Evolutionary conservation across 30 jellyfish, hydroid and myxozoan genomes (phyloP).

Genomic region (Aurelia aurita complex sp. Pacific): DNA sequence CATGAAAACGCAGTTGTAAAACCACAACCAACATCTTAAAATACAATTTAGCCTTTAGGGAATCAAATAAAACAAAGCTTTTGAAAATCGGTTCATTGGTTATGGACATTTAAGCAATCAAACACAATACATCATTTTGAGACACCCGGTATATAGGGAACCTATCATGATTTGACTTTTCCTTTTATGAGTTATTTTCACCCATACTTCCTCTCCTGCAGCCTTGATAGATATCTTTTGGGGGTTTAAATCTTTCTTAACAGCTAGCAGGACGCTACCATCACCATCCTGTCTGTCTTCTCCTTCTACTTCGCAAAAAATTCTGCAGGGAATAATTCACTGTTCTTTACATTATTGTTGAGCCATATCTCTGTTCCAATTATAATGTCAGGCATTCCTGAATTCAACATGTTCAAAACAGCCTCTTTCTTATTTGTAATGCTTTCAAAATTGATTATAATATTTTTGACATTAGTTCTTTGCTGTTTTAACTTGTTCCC

Average conservation of each 20-base stretch:
- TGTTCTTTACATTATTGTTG: slow-evolving; percentile 12
- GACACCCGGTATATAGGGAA: background rate
- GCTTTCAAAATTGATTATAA: slow-evolving; percentile 1
- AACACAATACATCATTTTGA: no score
- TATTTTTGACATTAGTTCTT: background rate
- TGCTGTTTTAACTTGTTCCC: slow-evolving; percentile 3
- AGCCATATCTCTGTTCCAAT: slow-evolving; percentile 13
- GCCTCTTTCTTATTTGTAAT: background rate
- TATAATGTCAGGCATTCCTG: slow-evolving; percentile 21
- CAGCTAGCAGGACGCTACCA: background rate
- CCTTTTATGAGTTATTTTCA: slow-evolving; percentile 2
- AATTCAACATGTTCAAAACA: slow-evolving; percentile 7
- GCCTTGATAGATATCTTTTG: slow-evolving; percentile 10
- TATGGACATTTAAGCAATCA: no score
- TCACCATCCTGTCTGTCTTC: slow-evolving; percentile 1
- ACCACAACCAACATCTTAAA: no score
- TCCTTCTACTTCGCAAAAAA: background rate
- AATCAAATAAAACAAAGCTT: no score
- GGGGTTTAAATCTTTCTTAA: slow-evolving; percentile 11
- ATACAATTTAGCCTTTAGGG: no score
- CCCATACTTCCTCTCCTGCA: slow-evolving; percentile 34
- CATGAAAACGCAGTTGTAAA: no score
- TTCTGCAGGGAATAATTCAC: slow-evolving; percentile 6
- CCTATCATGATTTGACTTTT: slow-evolving; percentile 8
- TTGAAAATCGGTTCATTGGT: no score